Evolutionary conservation across 2,113 vertebrate genomes (phyloP).

Genomic region (Pipa parva): DNA sequence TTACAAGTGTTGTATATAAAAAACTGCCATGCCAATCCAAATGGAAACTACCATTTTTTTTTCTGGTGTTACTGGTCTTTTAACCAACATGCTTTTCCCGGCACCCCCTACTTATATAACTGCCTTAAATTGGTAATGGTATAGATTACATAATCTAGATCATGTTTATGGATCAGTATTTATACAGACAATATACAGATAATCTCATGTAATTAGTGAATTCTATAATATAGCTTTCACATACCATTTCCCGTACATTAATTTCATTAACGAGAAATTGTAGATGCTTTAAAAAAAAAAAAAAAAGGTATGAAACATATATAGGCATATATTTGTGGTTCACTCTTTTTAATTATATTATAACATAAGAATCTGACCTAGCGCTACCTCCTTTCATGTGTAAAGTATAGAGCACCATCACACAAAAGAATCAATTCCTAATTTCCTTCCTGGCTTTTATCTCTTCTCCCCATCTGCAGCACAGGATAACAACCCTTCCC

Average conservation of each 20-base stretch:
- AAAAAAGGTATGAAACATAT: not conserved
- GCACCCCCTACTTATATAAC: no score
- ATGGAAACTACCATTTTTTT: no score
- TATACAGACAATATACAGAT: no score
- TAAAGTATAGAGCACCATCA: constrained; percentile 12
- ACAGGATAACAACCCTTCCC: constrained; percentile 16
- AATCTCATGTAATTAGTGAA: no score
- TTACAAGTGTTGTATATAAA: no score
- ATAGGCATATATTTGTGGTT: not conserved
- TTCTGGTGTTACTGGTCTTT: no score
- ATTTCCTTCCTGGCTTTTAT: constrained; percentile 28
- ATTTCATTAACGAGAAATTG: not conserved
- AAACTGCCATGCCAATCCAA: no score
- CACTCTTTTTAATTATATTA: not conserved
- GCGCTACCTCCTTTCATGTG: constrained; percentile 4
- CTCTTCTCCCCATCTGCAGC: constrained; percentile 5
- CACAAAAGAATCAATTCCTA: constrained; percentile 27
- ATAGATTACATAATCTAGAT: no score
- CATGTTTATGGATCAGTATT: no score
- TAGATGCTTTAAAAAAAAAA: not conserved
- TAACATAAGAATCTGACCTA: not conserved
- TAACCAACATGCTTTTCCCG: no score
- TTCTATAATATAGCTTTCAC: not conserved
- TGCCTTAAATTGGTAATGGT: no score
- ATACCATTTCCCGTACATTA: not conserved